Base-by-base conservation (phyloP, 2,797 vertebrate species). In the Ctenopoma kingsleyae region DNA sequence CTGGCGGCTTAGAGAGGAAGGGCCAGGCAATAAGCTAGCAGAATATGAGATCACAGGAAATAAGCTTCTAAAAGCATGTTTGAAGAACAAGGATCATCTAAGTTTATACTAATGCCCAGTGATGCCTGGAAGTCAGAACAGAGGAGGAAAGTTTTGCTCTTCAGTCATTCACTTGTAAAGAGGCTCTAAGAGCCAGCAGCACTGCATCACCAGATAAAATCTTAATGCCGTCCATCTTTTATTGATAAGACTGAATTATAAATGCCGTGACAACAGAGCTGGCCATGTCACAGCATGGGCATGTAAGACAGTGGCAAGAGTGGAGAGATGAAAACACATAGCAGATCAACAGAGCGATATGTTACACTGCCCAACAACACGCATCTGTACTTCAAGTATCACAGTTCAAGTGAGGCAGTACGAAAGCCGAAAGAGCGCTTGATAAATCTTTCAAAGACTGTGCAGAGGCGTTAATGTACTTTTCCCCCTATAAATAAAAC, bases 191-290 rank as follows among this genome's bases (percentile, higher is more conserved):
- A 87, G 85, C 90, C 84, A 70, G 84, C 76, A 69, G 80, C 74
- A 13, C 77, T 74, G 87, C 88, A 85, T 88, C 79, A 74, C 75
- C 67, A n/a, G 72, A 93, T 92, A 53, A 92, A 94, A 93, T 80
- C 76, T 91, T 92, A 89, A 93, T 93, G 89, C 49, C 17, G 12
- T 30, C 9, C 81, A 91, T 93, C 59, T 85, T 87, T 93, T 90
- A 92, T 92, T 91, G 78, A 93, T 86, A 81, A 43, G 64, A 32
- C 74, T 91, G 81, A 92, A 93, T 93, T 91, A 86, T 92, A 77
- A 87, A 94, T 91, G 87, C 47, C 4, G 56, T 73, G 85, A 89
- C 82, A 88, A 89, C 83, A 65, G 79, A 83, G 81, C 67, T 13
- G 70, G 74, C 78, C 80, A 68, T 91, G 88, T 91, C 88, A 83